These are phyloP conservation scores for Onychostruthus taczanowskii DNA, from an alignment of 2,113 vertebrate species.

Conservation along the genomic window DNA sequence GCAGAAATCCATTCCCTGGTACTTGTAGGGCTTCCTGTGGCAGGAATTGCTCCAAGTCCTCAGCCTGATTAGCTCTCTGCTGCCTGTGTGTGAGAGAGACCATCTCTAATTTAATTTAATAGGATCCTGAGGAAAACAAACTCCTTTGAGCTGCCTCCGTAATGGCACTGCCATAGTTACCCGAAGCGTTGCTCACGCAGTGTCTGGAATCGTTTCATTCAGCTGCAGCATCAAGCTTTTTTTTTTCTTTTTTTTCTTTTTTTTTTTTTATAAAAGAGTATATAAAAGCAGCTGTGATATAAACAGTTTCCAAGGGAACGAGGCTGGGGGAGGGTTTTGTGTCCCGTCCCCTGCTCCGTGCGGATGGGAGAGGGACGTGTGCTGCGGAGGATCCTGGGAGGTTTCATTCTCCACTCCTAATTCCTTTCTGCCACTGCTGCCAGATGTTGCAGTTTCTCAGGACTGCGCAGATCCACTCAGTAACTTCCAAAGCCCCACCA, in stretches of 20 bases:
- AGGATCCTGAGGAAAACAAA: constrained; percentile 62
- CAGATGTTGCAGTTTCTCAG: constrained; percentile 81
- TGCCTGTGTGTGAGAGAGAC: neutral
- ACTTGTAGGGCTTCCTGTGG: neutral
- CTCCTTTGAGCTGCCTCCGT: constrained; percentile 75
- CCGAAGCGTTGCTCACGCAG: constrained; percentile 58
- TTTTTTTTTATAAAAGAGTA: neutral
- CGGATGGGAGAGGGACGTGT: constrained; percentile 60
- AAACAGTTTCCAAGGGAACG: constrained; percentile 82
- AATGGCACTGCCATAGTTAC: constrained; percentile 83
- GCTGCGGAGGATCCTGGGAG: constrained; percentile 76
- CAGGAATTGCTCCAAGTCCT: neutral
- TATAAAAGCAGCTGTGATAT: constrained; percentile 74
- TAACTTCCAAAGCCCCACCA: neutral
- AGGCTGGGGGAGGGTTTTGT: constrained; percentile 70
- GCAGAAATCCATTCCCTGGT: neutral
- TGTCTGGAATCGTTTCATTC: constrained; percentile 74
- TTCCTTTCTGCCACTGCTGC: constrained; percentile 73
- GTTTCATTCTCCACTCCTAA: constrained; percentile 65
- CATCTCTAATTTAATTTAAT: constrained; percentile 70
- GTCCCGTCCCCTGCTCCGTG: constrained; percentile 64
- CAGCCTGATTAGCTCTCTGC: constrained; percentile 6
- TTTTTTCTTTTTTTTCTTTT: too few species aligned
- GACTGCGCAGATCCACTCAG: constrained; percentile 5
- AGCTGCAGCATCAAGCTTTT: neutral